Conservation (phyloP, 2,888 invertebrate genomes). For the Aporophyla nigra region DNA sequence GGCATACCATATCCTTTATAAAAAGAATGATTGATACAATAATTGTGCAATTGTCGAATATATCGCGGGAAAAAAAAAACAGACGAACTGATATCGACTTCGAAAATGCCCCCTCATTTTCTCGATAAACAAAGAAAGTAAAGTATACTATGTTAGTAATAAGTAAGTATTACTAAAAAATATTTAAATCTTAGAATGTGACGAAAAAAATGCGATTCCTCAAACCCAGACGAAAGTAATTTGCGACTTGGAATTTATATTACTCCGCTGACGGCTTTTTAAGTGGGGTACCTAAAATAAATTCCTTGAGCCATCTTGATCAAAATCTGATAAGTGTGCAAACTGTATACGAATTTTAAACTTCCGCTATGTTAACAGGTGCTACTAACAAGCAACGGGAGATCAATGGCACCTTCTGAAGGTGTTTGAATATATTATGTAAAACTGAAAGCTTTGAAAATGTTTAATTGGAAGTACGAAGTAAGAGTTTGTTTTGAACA, state of each 20-base stretch:
- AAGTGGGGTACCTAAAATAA: background rate
- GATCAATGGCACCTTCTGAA: background rate
- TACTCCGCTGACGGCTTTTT: background rate
- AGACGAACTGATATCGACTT: too few species aligned
- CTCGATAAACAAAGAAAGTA: background rate
- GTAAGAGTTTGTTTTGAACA: background rate
- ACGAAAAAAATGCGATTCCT: background rate
- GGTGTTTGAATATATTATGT: background rate
- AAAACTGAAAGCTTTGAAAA: background rate
- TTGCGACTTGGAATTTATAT: background rate
- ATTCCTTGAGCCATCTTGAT: background rate
- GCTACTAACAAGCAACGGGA: background rate
- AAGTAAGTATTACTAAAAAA: background rate
- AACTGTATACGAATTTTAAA: background rate
- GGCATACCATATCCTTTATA: too few species aligned
- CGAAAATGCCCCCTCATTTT: too few species aligned
- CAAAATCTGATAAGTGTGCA: background rate
- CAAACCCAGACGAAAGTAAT: background rate
- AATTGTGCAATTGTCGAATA: too few species aligned
- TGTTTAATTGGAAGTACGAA: background rate
- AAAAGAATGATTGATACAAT: too few species aligned
- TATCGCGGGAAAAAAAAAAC: too few species aligned
- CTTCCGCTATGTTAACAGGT: background rate
- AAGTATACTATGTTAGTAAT: background rate
- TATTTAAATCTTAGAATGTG: background rate